Conservation (phyloP, 2,888 invertebrate genomes). For the Drosophila neotestacea region DNA sequence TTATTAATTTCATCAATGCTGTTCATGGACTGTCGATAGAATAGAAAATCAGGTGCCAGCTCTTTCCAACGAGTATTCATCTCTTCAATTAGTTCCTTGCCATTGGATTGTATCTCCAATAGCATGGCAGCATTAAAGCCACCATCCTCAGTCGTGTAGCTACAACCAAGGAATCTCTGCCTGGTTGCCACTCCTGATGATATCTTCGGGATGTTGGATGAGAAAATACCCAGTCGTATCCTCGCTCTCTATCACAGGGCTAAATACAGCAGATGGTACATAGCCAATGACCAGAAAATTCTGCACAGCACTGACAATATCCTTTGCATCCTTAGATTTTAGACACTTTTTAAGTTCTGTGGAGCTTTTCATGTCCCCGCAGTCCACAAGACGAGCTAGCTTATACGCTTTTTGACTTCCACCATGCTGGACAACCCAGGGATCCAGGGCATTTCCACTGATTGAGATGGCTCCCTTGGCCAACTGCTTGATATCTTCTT, state of each 20-base stretch:
- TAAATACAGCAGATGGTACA: constrained; percentile 4
- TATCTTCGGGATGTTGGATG: constrained; percentile 1
- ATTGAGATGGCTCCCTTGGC: constrained; percentile 44
- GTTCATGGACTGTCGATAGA: constrained; percentile 1
- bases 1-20: not conserved
- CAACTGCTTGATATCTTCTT: constrained; percentile 13
- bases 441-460: constrained; percentile 16
- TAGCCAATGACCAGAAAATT: constrained; percentile 13
- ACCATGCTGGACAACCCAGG: constrained; percentile 4
- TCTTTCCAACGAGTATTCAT: constrained; percentile 13
- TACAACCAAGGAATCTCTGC: constrained; percentile 3
- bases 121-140: constrained; percentile 17
- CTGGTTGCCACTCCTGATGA: constrained; percentile 1
- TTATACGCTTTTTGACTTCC: not conserved
- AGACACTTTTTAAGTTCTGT: constrained; percentile 7
- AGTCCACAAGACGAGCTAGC: constrained; percentile 4
- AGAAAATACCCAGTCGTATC: constrained; percentile 1
- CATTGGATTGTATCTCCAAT: constrained; percentile 10
- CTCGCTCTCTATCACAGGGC: constrained; percentile 6
- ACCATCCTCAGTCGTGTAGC: constrained; percentile 12
- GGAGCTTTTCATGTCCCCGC: not conserved
- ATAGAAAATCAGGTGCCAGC: constrained; percentile 15
- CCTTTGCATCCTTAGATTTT: constrained; percentile 3
- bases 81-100: constrained; percentile 11
- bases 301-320: constrained; percentile 9